Evolutionary conservation across 2,888 invertebrate genomes (phyloP).

Genomic region (Phymatocera aterrima): DNA sequence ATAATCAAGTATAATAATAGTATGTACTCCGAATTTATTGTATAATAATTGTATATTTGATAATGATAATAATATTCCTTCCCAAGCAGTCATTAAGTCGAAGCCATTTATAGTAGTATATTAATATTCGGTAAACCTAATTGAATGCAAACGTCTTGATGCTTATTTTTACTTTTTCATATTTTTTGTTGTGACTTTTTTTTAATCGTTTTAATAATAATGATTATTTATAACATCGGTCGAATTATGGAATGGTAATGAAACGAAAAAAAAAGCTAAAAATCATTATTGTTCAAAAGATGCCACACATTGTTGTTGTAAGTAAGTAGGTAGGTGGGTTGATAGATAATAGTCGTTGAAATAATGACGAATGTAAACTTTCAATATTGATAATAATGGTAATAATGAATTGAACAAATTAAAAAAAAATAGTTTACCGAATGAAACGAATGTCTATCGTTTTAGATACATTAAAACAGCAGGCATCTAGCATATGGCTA

Average conservation of each 20-base stretch:
- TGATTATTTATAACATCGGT: conserved; percentile 4
- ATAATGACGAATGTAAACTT: not conserved
- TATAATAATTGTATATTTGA: conserved; percentile 48
- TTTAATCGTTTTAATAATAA: not conserved
- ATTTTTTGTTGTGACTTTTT: conserved; percentile 9
- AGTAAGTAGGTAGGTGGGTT: no score
- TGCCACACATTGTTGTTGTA: not conserved
- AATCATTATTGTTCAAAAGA: conserved; percentile 4
- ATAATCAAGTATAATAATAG: conserved; percentile 16
- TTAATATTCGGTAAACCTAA: conserved; percentile 39
- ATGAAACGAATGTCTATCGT: conserved; percentile 40
- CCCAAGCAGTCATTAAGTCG: conserved; percentile 48
- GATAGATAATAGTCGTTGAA: not conserved
- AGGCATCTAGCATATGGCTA: conserved; percentile 49
- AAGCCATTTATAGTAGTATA: no score
- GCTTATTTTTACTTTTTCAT: not conserved
- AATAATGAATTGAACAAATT: not conserved
- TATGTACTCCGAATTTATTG: conserved; percentile 36
- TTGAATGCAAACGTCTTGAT: conserved; percentile 7
- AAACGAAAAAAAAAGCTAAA: not conserved
- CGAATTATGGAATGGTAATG: conserved; percentile 35
- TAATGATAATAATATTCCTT: conserved; percentile 49
- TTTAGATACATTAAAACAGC: conserved; percentile 51
- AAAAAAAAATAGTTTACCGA: conserved; percentile 41
- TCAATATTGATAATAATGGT: not conserved